Percentiles rank a stretch among this genome's conserved stretches.
Evolutionary conservation across 2,888 invertebrate species (phyloP).

Genomic region (Carpatolechia fugitivella): DNA sequence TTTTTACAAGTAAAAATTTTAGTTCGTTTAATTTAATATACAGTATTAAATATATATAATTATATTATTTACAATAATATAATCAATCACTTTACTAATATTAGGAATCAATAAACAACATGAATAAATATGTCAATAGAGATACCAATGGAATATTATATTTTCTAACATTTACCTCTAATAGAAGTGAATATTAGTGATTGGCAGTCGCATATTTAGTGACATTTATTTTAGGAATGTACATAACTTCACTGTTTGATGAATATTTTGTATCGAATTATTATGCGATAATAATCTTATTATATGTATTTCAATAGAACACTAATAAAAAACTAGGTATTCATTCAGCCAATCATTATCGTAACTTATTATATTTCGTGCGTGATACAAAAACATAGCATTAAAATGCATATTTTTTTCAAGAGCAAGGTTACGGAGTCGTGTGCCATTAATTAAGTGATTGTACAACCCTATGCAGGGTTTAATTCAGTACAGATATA

Average conservation of each 20-base stretch:
- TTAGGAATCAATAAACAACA: constrained; percentile 26
- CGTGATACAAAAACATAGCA: background rate
- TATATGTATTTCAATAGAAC: background rate
- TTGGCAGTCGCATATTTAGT: background rate
- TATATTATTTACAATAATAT: constrained; percentile 32
- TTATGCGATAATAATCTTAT: background rate
- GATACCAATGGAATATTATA: background rate
- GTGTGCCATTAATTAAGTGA: constrained; percentile 48
- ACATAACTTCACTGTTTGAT: background rate
- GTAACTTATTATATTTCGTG: background rate
- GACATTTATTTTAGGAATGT: background rate
- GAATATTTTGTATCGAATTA: background rate
- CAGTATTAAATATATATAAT: constrained; percentile 55
- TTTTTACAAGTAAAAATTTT: constrained; percentile 18
- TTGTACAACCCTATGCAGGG: too few relatives aligned
- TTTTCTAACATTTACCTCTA: constrained; percentile 3
- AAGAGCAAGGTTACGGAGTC: constrained; percentile 32
- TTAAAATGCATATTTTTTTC: background rate
- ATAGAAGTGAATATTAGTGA: too few relatives aligned
- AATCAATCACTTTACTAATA: constrained; percentile 40
- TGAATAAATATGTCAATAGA: background rate
- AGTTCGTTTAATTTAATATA: constrained; percentile 19
- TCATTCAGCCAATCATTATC: background rate
- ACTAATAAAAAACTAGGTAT: background rate
- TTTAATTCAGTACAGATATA: constrained; percentile 25